Evolutionary conservation across 2,888 invertebrate species (phyloP), one percentile per base, ranked within the genome.

Genomic region (Panzeria rudis): DNA sequence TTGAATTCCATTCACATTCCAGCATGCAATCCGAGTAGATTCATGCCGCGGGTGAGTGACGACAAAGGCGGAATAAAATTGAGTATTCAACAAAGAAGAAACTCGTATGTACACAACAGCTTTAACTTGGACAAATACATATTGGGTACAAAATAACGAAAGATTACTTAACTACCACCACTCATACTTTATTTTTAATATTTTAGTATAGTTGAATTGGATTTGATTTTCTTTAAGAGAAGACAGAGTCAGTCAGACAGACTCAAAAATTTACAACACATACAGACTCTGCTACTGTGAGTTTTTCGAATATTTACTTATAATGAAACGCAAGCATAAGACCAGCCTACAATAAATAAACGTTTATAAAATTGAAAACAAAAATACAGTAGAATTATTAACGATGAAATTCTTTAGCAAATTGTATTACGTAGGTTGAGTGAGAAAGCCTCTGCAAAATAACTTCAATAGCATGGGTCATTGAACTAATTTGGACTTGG

Each of bases 1-100:
- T 91, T 86, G 87, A 90, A 91, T 91, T 91, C 91, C 91, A 91
- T 91, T 91, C 91, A 90, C 91, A 91, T 91, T 91, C 91, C 91
- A 90, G 89, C 91, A 91, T 91, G 91, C 91, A 91, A 91, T 91
- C 89, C 88, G 87, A 89, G 88, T 90, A 71, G 41, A 50, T 73
- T 78, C 64, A 73, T 64, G 32, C 75, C 25, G 79, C 76, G 71
- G 71, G 81, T 75, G 75, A 80, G 72, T 76, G 76, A 44, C 75
- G 83, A 77, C 71, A 71, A 79, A 79, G 54, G 59, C 69, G 69
- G 56, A 78, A 41, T 20, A 62, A 73, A 82, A 78, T 66, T 78
- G 76, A 64, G 77, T 85, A 64, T 80, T 68, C 75, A 64, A 66
- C 71, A 68, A 54, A 64, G 71, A 82, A 82, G 54, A 41, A 61